Base-by-base conservation (phyloP, 1,140 invertebrate species). In the Cherax destructor region DNA sequence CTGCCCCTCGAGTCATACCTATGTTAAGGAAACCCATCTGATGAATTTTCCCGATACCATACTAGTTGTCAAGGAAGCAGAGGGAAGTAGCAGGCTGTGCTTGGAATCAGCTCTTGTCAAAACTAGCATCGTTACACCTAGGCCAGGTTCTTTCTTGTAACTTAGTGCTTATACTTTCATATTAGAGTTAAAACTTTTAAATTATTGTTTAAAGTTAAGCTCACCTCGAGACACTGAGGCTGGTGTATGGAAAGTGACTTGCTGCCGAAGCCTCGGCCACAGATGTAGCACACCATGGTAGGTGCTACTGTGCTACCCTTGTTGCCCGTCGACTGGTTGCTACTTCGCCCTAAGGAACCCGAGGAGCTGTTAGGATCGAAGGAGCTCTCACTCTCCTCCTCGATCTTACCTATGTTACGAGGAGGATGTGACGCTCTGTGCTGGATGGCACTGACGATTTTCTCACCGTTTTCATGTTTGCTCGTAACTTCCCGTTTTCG, bases 241-340 rank as follows among this genome's bases (percentile, higher is more conserved):
- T 97, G 96, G 94, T 97, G 97, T 87, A 97, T 97, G 24, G 94
- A 94, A 85, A 97, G 96, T 65, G 96, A 97, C 92, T 95, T 96
- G 0, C 96, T 95, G 13, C 97, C 97, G 94, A 97, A 98, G 92
- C 97, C 95, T 84, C 96, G 95, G 6, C 97, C 96, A 93, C 97
- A 97, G 80, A 97, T 96, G 93, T 97, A 97, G 94, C 97, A 98
- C 7, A 96, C 95, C 4, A 96, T 69, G 30, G 91, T 88, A 47
- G 79, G 86, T 56, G 79, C 81, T 56, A 30, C 61, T 10, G 10
- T 69, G 21, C 72, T 49, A 50, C 61, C 86, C 52, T 1, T 10
- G 52, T 56, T 56, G 13, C 9, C 88, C 65, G 13, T 21, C 0
- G 65, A 5, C 16, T 69, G 65, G 16, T 21, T 69, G 65, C 21